Evolutionary conservation across 2,113 vertebrate species (phyloP).

Genomic region (Ptyas mucosa): DNA sequence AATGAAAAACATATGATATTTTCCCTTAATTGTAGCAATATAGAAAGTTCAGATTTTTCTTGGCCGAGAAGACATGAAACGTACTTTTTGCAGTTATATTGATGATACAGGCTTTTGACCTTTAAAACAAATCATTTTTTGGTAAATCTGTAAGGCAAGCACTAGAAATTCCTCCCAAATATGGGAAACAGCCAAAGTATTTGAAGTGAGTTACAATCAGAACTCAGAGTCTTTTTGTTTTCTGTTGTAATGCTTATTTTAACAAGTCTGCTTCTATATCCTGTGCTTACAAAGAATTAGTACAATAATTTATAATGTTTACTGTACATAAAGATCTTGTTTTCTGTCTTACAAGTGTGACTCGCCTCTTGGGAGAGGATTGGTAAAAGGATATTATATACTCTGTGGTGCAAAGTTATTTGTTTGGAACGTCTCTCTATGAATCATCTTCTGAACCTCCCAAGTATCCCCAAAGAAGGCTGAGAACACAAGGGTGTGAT

Average conservation of each 20-base stretch:
- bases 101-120: background rate
- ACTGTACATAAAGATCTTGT: background rate
- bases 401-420: background rate
- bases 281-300: background rate
- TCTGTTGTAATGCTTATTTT: background rate
- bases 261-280: background rate
- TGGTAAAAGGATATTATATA: background rate
- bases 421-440: slow-evolving; percentile 9
- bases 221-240: background rate
- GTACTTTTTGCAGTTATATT: background rate
- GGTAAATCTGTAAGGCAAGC: background rate
- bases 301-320: background rate
- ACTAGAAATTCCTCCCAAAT: background rate
- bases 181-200: background rate
- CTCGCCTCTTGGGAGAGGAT: background rate
- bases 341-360: background rate
- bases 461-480: slow-evolving; percentile 37
- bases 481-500: slow-evolving; percentile 56
- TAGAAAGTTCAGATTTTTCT: background rate
- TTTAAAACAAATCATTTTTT: slow-evolving; percentile 4
- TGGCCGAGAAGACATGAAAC: background rate
- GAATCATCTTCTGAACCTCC: slow-evolving; percentile 48
- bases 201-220: background rate
- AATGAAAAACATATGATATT: background rate
- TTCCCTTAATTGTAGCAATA: background rate